Base-by-base conservation (phyloP, 2,888 invertebrate genomes). In the Drosophila stalkeri region DNA sequence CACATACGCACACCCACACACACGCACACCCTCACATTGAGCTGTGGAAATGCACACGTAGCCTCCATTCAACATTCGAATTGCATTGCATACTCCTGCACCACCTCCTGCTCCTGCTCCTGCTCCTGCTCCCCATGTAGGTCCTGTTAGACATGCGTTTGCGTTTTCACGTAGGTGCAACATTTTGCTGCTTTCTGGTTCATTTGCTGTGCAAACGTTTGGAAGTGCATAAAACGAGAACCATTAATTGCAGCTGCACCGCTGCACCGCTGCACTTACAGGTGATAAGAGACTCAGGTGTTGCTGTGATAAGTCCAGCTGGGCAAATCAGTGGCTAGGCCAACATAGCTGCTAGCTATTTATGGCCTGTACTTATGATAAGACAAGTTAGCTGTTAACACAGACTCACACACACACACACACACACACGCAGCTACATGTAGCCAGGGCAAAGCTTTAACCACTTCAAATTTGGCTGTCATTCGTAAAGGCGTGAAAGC, bases 171-270 rank as follows among this genome's bases (percentile, higher is more conserved):
- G 77, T 74, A 69, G 67, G 60, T 82, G 87, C 87, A 80, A 80
- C 88, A 85, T 75, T 81, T 86, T 82, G 77, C 72, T 77, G 65
- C 77, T 87, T 89, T 87, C 87, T 81, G 87, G 73, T 80, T 82
- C 85, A 87, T 85, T 87, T 82, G 76, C 69, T 77, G 86, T 81
- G 85, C 85, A 89, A 85, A 72, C 85, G 87, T 33, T 82, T 73
- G 89, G 85, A 89, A 87, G 72, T 76, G 69, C 70, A 82, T 82
- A 76, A 81, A 86, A 77, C 75, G 89, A 80, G 60, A 70, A 70
- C 70, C 82, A 87, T 86, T 89, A 86, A 89, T 89, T 85, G 87
- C 75, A 75, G 49, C 35, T 51, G 68, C 20, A 73, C 27, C 27
- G 49, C 35, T 51, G 68, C 20, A 73, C 27, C 27, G 52, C 41